Percentiles rank a stretch among this genome's conserved stretches.
These are phyloP conservation scores for Anadara kagoshimensis DNA, from an alignment of 1,140 invertebrate species.

Conservation along the genomic window DNA sequence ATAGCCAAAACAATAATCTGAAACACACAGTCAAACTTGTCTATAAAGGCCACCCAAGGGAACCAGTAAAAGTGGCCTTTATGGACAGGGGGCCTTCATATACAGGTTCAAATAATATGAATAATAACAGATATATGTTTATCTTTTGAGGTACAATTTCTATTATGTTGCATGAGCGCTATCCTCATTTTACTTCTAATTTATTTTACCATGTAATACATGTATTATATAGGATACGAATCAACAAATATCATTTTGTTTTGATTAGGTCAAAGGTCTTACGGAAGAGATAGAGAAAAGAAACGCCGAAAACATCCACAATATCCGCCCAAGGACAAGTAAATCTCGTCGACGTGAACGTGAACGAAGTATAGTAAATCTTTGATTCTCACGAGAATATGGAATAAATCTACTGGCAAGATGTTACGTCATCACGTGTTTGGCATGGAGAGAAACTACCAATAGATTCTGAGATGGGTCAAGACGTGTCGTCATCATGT, in stretches of 20 bases:
- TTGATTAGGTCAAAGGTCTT: slow-evolving; percentile 30
- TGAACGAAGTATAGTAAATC: too few relatives aligned
- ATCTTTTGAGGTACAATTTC: not conserved
- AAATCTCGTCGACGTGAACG: not conserved
- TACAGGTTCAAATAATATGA: too few relatives aligned
- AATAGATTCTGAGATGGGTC: too few relatives aligned
- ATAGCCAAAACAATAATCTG: not conserved
- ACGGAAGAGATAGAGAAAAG: slow-evolving; percentile 37
- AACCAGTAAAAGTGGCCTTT: too few relatives aligned
- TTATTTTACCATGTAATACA: too few relatives aligned
- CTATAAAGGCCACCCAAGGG: too few relatives aligned
- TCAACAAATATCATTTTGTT: not conserved
- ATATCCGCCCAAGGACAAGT: slow-evolving; percentile 21
- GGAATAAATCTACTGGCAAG: not conserved
- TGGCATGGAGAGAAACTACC: too few relatives aligned
- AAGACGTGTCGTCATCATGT: too few relatives aligned
- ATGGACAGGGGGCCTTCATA: too few relatives aligned
- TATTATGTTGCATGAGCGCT: not conserved
- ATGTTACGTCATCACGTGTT: too few relatives aligned
- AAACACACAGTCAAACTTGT: not conserved
- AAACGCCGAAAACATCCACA: slow-evolving; percentile 19
- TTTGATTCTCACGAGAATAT: too few relatives aligned
- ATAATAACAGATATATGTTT: not conserved
- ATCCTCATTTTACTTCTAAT: too few relatives aligned
- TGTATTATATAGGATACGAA: not conserved